These are phyloP conservation scores for Puffinus mauretanicus DNA, from an alignment of 2,113 vertebrate genomes.

Conservation along the genomic window DNA sequence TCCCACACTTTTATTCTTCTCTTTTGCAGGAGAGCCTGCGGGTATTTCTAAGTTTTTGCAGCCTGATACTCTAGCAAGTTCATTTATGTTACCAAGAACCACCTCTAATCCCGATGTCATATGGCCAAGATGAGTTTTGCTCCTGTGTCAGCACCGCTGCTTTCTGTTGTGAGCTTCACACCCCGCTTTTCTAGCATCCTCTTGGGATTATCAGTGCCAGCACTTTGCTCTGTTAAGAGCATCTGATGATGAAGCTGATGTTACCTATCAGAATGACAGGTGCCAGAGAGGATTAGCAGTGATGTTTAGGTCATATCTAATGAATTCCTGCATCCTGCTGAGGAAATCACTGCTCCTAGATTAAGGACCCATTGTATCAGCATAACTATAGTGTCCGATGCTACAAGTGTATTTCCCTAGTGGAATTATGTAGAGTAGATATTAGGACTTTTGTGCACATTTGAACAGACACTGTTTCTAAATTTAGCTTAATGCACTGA, in stretches of 20 bases:
- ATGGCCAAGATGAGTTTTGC: not conserved
- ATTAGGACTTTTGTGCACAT: not conserved
- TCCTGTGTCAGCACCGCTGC: not conserved
- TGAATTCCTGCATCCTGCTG: conserved; percentile 2
- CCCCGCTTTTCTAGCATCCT: not conserved
- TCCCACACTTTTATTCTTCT: not conserved
- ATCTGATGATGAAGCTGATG: not conserved
- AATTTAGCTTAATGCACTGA: not conserved
- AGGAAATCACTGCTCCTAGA: not conserved
- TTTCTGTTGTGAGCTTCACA: not conserved
- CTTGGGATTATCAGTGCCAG: not conserved
- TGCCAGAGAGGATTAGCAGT: not conserved
- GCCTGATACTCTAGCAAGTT: not conserved
- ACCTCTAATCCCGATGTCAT: not conserved
- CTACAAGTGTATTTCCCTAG: not conserved
- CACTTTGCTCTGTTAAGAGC: not conserved
- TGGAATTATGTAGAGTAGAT: not conserved
- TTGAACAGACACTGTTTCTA: not conserved
- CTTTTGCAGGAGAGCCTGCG: not conserved
- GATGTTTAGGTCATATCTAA: not conserved
- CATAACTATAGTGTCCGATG: not conserved
- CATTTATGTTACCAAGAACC: not conserved
- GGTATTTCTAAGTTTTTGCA: not conserved
- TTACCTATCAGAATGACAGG: not conserved
- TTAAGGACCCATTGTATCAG: not conserved